phyloP scores from a whole-genome alignment of 1,140 invertebrate genomes.

The Leptopilina boulardi region DNA sequence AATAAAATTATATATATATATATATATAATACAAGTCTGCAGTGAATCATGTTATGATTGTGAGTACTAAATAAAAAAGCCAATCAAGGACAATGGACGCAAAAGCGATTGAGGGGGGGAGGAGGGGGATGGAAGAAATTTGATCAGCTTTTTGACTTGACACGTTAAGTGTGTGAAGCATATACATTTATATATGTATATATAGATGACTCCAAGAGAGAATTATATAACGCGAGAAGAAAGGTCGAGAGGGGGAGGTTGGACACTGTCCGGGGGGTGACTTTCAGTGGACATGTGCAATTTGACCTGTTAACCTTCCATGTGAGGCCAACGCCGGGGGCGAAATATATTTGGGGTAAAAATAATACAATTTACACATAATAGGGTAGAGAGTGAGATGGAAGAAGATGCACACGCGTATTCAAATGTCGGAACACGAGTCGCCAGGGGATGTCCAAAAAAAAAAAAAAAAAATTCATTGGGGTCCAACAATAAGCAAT shows the following conservation, averaged over 20 bases:
- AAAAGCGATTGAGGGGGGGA: background rate
- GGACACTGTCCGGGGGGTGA: constrained; percentile 60
- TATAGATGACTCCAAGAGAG: constrained; percentile 27
- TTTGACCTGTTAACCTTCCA: constrained; percentile 74
- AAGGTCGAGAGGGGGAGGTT: constrained; percentile 48
- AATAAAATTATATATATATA: too few species aligned
- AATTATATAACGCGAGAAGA: constrained; percentile 53
- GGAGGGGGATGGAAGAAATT: background rate
- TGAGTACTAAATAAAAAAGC: background rate
- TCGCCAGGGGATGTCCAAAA: constrained; percentile 44
- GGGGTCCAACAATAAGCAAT: constrained; percentile 51
- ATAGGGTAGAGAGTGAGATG: constrained; percentile 60
- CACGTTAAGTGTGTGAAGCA: constrained; percentile 13
- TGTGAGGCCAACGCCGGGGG: constrained; percentile 52
- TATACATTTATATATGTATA: too few species aligned
- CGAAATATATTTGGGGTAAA: constrained; percentile 76
- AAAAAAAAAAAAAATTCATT: background rate
- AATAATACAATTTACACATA: constrained; percentile 77
- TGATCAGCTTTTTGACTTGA: constrained; percentile 7
- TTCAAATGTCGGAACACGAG: constrained; percentile 67
- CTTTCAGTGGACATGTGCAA: constrained; percentile 73
- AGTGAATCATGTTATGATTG: background rate
- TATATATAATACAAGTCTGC: too few species aligned
- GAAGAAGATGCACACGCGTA: constrained; percentile 57
- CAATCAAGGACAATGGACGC: background rate